A percentile compares a stretch with the other conserved stretches of the same genome.
Conservation (phyloP, 2,797 vertebrate genomes). For the Acanthurus tractus region DNA sequence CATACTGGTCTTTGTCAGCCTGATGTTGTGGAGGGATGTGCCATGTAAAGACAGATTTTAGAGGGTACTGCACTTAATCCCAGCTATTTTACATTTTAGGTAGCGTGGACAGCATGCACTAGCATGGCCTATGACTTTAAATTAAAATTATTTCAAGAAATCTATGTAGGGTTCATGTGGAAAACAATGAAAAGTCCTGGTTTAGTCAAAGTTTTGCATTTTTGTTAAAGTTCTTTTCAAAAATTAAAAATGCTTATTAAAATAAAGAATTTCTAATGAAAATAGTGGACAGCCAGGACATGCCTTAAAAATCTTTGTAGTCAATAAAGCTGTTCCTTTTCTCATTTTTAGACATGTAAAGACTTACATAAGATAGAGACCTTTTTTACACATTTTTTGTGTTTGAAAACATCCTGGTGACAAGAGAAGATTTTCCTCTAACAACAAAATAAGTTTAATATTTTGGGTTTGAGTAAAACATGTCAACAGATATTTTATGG, state of each 20-base stretch:
- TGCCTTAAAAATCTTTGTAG: neutral
- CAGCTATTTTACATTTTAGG: conserved; percentile 24
- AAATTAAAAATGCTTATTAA: neutral
- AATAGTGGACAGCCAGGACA: too few relatives aligned
- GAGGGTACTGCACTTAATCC: neutral
- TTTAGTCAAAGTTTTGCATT: neutral
- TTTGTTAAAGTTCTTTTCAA: neutral
- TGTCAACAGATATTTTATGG: too few relatives aligned
- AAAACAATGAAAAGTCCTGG: neutral
- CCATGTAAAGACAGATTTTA: neutral
- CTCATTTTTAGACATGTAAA: neutral
- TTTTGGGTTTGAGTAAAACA: neutral
- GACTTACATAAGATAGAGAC: neutral
- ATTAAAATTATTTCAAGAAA: conserved; percentile 11
- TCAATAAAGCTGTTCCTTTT: neutral
- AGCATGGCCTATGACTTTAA: conserved; percentile 10
- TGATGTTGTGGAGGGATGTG: neutral
- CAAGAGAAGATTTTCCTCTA: neutral
- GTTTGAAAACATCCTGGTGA: neutral
- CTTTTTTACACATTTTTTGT: neutral
- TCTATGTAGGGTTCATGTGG: conserved; percentile 9
- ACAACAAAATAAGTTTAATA: neutral
- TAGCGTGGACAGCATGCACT: neutral
- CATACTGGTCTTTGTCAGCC: neutral
- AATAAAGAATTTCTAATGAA: too few relatives aligned